phyloP scores from a whole-genome alignment of 2,113 vertebrate species.

The Oostethus manadensis region DNA sequence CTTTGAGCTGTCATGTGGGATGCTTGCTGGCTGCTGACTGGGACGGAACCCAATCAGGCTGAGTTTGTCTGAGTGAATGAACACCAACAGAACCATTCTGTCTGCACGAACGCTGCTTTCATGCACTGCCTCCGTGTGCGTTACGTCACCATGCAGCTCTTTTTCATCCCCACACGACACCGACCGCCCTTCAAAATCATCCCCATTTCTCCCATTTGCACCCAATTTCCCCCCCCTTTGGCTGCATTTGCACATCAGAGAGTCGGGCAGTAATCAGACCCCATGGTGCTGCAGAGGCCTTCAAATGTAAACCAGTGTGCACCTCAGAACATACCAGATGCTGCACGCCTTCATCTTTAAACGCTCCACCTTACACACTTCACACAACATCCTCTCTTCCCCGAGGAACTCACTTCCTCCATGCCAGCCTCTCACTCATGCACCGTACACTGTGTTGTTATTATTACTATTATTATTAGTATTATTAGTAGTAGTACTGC shows the following conservation, averaged over 20 bases:
- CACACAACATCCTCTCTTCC: no score
- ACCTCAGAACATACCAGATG: slow-evolving; percentile 26
- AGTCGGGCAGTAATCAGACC: background rate
- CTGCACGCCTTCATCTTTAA: slow-evolving; percentile 47
- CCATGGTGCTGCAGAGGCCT: slow-evolving; percentile 41
- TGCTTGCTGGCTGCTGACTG: no score
- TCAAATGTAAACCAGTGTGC: slow-evolving; percentile 53
- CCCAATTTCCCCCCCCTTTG: background rate
- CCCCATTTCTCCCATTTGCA: no score
- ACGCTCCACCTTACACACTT: background rate
- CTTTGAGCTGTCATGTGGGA: no score
- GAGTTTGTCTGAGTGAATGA: slow-evolving; percentile 49
- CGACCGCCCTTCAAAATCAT: no score
- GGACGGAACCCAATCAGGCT: slow-evolving; percentile 36
- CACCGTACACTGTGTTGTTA: no score
- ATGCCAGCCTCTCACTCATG: no score
- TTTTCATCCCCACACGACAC: no score
- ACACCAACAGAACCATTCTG: slow-evolving; percentile 45
- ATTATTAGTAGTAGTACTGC: no score
- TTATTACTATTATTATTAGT: no score
- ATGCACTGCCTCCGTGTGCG: slow-evolving; percentile 27
- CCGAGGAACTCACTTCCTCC: no score
- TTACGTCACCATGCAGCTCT: slow-evolving; percentile 35
- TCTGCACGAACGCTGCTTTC: slow-evolving; percentile 35
- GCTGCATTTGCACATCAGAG: no score